Conservation (phyloP, 1,140 invertebrate genomes). For the Drosophila albomicans region DNA sequence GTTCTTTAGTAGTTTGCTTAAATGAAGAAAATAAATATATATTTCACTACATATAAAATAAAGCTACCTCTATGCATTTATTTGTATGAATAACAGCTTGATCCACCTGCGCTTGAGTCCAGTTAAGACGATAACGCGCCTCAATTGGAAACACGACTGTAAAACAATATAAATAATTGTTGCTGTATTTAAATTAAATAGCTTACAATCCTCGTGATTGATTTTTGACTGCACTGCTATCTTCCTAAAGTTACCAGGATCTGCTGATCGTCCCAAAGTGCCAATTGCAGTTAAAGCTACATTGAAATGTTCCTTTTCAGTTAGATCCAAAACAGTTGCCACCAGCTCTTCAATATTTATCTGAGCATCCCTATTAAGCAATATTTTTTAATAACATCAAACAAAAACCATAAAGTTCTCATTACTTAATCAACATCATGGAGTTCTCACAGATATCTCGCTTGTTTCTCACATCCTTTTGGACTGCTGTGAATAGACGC, state of each 20-base stretch:
- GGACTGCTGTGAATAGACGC: slow-evolving; percentile 26
- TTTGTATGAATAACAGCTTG: slow-evolving; percentile 11
- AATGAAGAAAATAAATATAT: too few species aligned
- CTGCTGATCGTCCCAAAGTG: neutral
- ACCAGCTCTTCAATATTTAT: slow-evolving; percentile 46
- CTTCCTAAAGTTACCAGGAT: neutral
- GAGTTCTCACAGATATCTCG: slow-evolving; percentile 45
- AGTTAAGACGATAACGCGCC: slow-evolving; percentile 45
- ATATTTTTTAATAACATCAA: too few species aligned
- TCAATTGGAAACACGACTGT: slow-evolving; percentile 51
- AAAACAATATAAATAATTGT: neutral
- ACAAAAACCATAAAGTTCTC: neutral
- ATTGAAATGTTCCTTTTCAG: slow-evolving; percentile 15
- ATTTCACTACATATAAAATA: too few species aligned
- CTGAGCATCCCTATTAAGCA: slow-evolving; percentile 40
- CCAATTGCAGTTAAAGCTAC: neutral
- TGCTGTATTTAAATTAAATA: too few species aligned
- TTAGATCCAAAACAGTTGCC: neutral
- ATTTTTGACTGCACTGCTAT: neutral
- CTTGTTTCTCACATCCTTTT: slow-evolving; percentile 15
- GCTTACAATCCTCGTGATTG: slow-evolving; percentile 13
- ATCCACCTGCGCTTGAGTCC: slow-evolving; percentile 29
- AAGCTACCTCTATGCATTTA: neutral
- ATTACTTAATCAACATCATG: slow-evolving; percentile 38
- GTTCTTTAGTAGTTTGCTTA: slow-evolving; percentile 31